Percentiles rank a stretch among this genome's conserved stretches.
These are phyloP conservation scores for Lomographa bimaculata DNA, from an alignment of 2,888 invertebrate species.

Conservation along the genomic window DNA sequence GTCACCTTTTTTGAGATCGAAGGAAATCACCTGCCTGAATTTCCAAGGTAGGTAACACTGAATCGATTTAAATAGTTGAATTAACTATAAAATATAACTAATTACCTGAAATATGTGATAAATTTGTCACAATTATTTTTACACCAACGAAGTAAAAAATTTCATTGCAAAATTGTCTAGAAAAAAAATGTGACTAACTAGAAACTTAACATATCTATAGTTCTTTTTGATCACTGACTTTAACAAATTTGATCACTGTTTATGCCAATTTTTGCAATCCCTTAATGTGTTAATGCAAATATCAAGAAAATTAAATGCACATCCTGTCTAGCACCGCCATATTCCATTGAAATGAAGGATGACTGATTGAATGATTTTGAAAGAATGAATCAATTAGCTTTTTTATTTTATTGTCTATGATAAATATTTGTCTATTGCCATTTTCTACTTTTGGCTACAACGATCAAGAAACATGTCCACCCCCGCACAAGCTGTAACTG, in stretches of 20 bases:
- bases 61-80: slow-evolving; percentile 18
- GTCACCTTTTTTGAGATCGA: slow-evolving; percentile 39
- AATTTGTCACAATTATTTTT: slow-evolving; percentile 83
- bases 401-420: slow-evolving; percentile 8
- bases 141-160: slow-evolving; percentile 79
- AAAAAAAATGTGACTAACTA: slow-evolving; percentile 25
- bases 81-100: slow-evolving; percentile 51
- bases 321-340: slow-evolving; percentile 82
- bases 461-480: no score
- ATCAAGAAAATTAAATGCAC: slow-evolving; percentile 73
- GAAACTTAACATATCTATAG: slow-evolving; percentile 42
- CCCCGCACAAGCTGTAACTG: no score
- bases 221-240: slow-evolving; percentile 39
- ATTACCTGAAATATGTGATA: slow-evolving; percentile 74
- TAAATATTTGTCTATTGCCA: slow-evolving; percentile 6
- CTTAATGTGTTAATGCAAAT: slow-evolving; percentile 61
- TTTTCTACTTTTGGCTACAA: slow-evolving; percentile 1
- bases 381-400: slow-evolving; percentile 28
- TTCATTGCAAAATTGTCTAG: slow-evolving; percentile 68
- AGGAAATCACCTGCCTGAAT: slow-evolving; percentile 31
- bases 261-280: slow-evolving; percentile 52
- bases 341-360: slow-evolving; percentile 61
- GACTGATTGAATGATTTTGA: slow-evolving; percentile 39
- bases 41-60: slow-evolving; percentile 10
- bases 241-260: slow-evolving; percentile 40